A percentile compares a stretch with the other conserved stretches of the same genome.
Evolutionary conservation across 2,888 invertebrate genomes (phyloP).

Genomic region (Drosophila borealis): DNA sequence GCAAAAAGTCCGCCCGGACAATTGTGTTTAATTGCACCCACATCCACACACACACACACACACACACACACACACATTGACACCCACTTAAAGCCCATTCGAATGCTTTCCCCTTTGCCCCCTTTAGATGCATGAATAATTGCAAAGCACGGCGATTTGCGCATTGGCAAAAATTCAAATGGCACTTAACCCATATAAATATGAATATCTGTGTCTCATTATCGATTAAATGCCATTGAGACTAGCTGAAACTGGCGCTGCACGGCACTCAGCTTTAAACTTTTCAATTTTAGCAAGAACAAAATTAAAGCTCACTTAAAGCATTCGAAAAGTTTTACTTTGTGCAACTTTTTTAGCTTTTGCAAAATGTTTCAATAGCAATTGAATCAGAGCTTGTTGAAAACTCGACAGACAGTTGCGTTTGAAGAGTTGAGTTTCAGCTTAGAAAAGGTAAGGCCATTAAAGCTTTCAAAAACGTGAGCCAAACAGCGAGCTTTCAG

Average conservation of each 20-base stretch:
- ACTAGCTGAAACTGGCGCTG: neutral
- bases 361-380: no score
- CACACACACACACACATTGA: constrained; percentile 1
- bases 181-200: constrained; percentile 29
- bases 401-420: no score
- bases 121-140: constrained; percentile 69
- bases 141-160: constrained; percentile 42
- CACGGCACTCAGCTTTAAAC: neutral
- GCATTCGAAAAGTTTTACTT: neutral
- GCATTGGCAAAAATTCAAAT: constrained; percentile 9
- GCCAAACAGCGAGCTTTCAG: no score
- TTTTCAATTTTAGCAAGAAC: no score
- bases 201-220: constrained; percentile 9
- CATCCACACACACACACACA: constrained; percentile 3
- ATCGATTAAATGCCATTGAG: constrained; percentile 6
- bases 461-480: constrained; percentile 1
- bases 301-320: neutral
- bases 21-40: constrained; percentile 49
- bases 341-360: no score
- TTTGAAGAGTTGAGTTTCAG: no score
- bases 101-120: neutral
- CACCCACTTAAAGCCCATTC: neutral
- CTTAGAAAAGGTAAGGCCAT: neutral
- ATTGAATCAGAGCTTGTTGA: no score
- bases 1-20: constrained; percentile 11